A percentile compares a stretch with the other conserved stretches of the same genome.
These are phyloP conservation scores for Dunckerocampus dactyliophorus DNA, from an alignment of 2,113 vertebrate genomes.

Conservation along the genomic window DNA sequence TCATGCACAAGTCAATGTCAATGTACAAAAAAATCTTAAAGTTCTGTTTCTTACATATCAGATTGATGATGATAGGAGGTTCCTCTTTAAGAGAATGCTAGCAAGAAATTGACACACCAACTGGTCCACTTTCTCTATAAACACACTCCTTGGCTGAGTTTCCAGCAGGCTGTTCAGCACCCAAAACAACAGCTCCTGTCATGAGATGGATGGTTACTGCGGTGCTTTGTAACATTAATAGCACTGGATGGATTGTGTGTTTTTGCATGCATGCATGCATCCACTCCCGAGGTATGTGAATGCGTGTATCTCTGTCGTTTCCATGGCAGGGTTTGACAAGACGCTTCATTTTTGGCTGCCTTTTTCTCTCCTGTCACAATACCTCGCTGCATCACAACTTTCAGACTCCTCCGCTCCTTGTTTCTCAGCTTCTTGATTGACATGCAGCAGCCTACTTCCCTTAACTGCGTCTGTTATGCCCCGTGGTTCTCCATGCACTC, in stretches of 20 bases:
- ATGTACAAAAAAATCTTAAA: not conserved
- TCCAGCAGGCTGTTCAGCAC: slow-evolving; percentile 31
- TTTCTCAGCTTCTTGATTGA: slow-evolving; percentile 64
- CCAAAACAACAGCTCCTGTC: slow-evolving; percentile 35
- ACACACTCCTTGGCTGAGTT: slow-evolving; percentile 32
- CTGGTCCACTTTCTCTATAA: slow-evolving; percentile 20
- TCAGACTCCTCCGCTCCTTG: slow-evolving; percentile 64
- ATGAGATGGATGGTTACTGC: slow-evolving; percentile 39
- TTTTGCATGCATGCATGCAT: not conserved
- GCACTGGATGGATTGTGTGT: slow-evolving; percentile 25
- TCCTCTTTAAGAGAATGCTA: slow-evolving; percentile 2
- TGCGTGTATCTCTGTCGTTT: slow-evolving; percentile 30
- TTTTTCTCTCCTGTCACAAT: slow-evolving; percentile 55
- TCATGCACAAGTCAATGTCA: not conserved
- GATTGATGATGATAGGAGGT: not conserved
- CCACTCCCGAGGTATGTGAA: too few species aligned
- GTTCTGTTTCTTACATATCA: not conserved
- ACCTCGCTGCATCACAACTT: slow-evolving; percentile 64
- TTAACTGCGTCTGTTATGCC: slow-evolving; percentile 58
- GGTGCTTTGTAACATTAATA: slow-evolving; percentile 45
- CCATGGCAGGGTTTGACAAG: slow-evolving; percentile 60
- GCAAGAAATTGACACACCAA: slow-evolving; percentile 23
- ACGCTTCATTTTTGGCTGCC: slow-evolving; percentile 48
- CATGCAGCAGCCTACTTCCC: slow-evolving; percentile 58
- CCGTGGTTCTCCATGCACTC: slow-evolving; percentile 48